Evolutionary conservation across 2,797 vertebrate genomes (phyloP).

Genomic region (Emys orbicularis): DNA sequence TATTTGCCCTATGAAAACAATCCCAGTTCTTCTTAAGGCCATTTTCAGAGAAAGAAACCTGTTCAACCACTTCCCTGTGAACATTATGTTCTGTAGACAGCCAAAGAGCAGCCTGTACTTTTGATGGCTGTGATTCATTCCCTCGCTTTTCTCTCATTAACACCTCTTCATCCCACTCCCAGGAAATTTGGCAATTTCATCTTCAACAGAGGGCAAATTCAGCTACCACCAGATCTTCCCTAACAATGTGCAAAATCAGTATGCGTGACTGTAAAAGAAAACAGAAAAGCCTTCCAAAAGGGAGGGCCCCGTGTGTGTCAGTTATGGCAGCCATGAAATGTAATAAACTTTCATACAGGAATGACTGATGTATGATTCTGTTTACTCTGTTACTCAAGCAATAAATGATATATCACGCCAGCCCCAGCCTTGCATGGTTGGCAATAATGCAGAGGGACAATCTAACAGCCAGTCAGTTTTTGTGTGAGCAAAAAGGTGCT

Average conservation of each 20-base stretch:
- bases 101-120: background rate
- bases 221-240: conserved; percentile 19
- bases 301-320: background rate
- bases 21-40: conserved; percentile 65
- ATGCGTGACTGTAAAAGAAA: background rate
- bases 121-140: conserved; percentile 44
- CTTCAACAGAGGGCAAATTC: conserved; percentile 7
- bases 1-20: conserved; percentile 69
- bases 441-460: rapidly evolving
- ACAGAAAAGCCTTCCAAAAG: conserved; percentile 44
- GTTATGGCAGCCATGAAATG: conserved; percentile 19
- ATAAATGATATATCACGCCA: conserved; percentile 2
- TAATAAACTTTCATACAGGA: background rate
- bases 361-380: conserved; percentile 19
- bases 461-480: background rate
- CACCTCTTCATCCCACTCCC: conserved; percentile 38
- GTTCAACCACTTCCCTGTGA: conserved; percentile 65
- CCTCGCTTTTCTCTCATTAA: conserved; percentile 50
- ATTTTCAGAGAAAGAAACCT: conserved; percentile 67
- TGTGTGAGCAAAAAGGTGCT: background rate
- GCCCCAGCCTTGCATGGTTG: rapidly evolving
- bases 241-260: conserved; percentile 48
- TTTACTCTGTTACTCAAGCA: conserved; percentile 16
- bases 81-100: conserved; percentile 7
- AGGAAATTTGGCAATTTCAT: conserved; percentile 16